Base-by-base conservation (phyloP, 2,888 invertebrate genomes). In the Globia sparganii region DNA sequence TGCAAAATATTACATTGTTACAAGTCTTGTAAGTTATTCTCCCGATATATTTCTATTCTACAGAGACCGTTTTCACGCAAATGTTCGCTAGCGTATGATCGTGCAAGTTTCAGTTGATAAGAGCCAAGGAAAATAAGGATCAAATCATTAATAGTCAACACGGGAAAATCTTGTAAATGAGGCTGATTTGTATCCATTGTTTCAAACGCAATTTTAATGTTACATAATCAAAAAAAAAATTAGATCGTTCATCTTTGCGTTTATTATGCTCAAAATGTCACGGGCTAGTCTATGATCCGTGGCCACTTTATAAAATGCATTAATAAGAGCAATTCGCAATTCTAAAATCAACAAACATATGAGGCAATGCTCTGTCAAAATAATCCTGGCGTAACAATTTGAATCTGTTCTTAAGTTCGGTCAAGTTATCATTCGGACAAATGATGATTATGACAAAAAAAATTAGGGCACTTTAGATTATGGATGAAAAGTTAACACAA, bases 31-130 rank as follows among this genome's bases (percentile, higher is more conserved):
- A 53, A 53, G 25, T 53, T 53, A 25, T 4, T 53, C 11, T 53
- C 4, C 53, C 53, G 25, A 25, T 53, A 53, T 25, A 53, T 25
- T 53, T 53, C 53, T 53, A 53, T 53, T 53, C 4, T 58, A 58
- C n/a, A 58, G n/a, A 58, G 56, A 58, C 56, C n/a, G 56, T 2
- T 58, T 58, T 58, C 56, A n/a, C n/a, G 56, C 56, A 58, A n/a
- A 2, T 58, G n/a, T 58, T 58, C n/a, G n/a, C 56, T 58, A 13
- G n/a, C 56, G n/a, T 58, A 58, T 2, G 56, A 58, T 58, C n/a
- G 56, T 58, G 56, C 56, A n/a, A n/a, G 56, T 1, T n/a, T 58
- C 2, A 58, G 56, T 2, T 58, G 56, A 58, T 58, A n/a, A 58
- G n/a, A 0, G 25, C 56, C 56, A n/a, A 58, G 56, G 2, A 4